A percentile compares a stretch with the other conserved stretches of the same genome.
Conservation (phyloP, 2,888 invertebrate genomes). For the Cylloceria caligata region DNA sequence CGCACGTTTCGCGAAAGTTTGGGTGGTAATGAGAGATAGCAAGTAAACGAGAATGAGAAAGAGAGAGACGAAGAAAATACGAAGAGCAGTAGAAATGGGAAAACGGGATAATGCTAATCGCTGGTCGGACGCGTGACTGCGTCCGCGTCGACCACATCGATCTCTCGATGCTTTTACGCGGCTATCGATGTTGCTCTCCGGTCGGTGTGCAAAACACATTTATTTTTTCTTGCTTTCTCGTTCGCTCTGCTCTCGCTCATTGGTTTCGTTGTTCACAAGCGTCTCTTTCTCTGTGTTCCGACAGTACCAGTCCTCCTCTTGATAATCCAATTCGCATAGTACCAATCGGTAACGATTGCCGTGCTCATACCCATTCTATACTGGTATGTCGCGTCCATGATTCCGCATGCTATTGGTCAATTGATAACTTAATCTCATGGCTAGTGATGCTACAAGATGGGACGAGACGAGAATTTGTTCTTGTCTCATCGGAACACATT, state of each 20-base stretch:
- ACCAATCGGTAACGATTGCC: conserved; percentile 51
- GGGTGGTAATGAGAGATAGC: conserved; percentile 16
- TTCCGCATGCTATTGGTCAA: conserved; percentile 41
- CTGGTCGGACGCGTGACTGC: conserved; percentile 59
- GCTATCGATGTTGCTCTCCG: conserved; percentile 63
- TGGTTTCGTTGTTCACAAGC: conserved; percentile 16
- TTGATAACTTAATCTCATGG: conserved; percentile 27
- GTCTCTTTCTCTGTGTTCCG: conserved; percentile 7
- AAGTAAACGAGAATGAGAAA: conserved; percentile 18
- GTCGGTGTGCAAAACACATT: conserved; percentile 56
- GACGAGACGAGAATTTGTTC: too few relatives aligned
- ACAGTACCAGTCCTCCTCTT: conserved; percentile 1
- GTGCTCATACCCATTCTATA: conserved; percentile 44
- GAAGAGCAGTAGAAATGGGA: conserved; percentile 29
- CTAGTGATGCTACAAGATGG: too few relatives aligned
- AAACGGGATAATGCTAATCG: conserved; percentile 64
- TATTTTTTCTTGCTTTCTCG: conserved; percentile 14
- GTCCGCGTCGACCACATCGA: conserved; percentile 66
- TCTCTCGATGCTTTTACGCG: conserved; percentile 66
- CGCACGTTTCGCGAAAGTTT: conserved; percentile 70
- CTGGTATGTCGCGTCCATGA: conserved; percentile 19
- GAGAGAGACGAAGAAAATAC: conserved; percentile 30
- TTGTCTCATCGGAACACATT: too few relatives aligned
- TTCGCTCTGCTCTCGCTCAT: conserved; percentile 5
- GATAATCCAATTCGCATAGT: conserved; percentile 57